Percentiles rank a stretch among this genome's conserved stretches.
Conservation (phyloP, 2,888 invertebrate genomes). For the Helobdella robusta region DNA sequence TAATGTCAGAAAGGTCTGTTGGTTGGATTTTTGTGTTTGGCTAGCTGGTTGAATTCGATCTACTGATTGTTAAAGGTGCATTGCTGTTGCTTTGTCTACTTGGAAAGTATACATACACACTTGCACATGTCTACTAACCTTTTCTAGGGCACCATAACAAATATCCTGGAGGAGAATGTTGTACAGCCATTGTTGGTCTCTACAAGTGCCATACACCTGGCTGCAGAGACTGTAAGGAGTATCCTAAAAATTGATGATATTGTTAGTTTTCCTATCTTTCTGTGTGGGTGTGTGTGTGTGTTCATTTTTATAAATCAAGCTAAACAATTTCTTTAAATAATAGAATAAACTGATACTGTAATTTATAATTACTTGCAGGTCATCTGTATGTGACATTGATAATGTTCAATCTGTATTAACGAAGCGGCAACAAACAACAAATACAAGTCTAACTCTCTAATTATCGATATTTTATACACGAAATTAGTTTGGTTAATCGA, state of each 20-base stretch:
- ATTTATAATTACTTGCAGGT: neutral
- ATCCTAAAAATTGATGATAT: constrained; percentile 99
- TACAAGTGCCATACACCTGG: constrained; percentile 78
- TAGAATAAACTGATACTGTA: too few species aligned
- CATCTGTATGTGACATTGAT: neutral
- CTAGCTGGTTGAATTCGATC: too few species aligned
- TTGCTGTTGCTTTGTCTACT: too few species aligned
- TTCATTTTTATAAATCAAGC: neutral
- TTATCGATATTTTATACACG: too few species aligned
- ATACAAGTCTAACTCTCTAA: too few species aligned
- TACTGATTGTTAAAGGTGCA: too few species aligned
- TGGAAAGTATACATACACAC: too few species aligned
- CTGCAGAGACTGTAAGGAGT: constrained; percentile 90
- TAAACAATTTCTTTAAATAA: too few species aligned
- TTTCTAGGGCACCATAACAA: constrained; percentile 73
- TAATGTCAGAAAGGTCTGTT: constrained; percentile 67
- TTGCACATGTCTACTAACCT: neutral
- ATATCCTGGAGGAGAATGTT: constrained; percentile 92
- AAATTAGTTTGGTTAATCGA: too few species aligned
- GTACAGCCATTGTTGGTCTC: constrained; percentile 93
- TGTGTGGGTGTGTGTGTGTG: constrained; percentile 1
- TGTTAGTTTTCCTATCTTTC: constrained; percentile 33
- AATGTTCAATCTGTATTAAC: neutral
- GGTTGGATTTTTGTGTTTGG: too few species aligned
- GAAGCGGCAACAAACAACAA: too few species aligned